A percentile compares a stretch with the other conserved stretches of the same genome.
These are phyloP conservation scores for Melinaea menophilus DNA, from an alignment of 2,888 invertebrate genomes.

Conservation along the genomic window DNA sequence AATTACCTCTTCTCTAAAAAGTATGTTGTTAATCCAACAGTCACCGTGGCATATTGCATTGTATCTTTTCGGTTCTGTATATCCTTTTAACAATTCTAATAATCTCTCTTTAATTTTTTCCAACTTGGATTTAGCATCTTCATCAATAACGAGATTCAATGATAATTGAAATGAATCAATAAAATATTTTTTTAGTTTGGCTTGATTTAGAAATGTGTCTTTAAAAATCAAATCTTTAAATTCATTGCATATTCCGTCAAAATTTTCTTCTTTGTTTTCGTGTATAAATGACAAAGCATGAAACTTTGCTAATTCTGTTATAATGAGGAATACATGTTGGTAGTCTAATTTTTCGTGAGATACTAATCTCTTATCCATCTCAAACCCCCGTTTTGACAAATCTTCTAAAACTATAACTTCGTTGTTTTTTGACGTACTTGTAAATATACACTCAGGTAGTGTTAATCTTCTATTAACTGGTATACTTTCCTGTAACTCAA, in stretches of 20 bases:
- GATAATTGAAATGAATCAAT: conserved; percentile 58
- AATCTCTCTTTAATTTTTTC: conserved; percentile 43
- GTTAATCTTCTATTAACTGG: conserved; percentile 41
- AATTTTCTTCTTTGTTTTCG: conserved; percentile 42
- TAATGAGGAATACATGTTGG: conserved; percentile 43
- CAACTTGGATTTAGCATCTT: conserved; percentile 46
- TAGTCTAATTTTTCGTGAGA: conserved; percentile 47
- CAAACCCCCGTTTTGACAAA: conserved; percentile 49
- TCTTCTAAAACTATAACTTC: conserved; percentile 65
- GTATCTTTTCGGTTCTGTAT: conserved; percentile 43
- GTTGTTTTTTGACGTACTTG: conserved; percentile 45
- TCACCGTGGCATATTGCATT: conserved; percentile 68
- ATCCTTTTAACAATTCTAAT: conserved; percentile 50
- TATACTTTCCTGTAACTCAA: conserved; percentile 45
- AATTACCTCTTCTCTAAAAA: conserved; percentile 53
- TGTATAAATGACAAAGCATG: conserved; percentile 59
- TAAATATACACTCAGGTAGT: conserved; percentile 52
- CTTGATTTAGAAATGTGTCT: conserved; percentile 55
- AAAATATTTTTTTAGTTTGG: conserved; percentile 57
- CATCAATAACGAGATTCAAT: conserved; percentile 46
- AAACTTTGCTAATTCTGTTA: conserved; percentile 60
- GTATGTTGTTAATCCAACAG: conserved; percentile 63
- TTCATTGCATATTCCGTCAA: conserved; percentile 39
- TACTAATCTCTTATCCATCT: conserved; percentile 44
- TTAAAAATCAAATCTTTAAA: conserved; percentile 58